Evolutionary conservation across 1,140 invertebrate genomes (phyloP).

Genomic region (Drosophila oshimai): DNA sequence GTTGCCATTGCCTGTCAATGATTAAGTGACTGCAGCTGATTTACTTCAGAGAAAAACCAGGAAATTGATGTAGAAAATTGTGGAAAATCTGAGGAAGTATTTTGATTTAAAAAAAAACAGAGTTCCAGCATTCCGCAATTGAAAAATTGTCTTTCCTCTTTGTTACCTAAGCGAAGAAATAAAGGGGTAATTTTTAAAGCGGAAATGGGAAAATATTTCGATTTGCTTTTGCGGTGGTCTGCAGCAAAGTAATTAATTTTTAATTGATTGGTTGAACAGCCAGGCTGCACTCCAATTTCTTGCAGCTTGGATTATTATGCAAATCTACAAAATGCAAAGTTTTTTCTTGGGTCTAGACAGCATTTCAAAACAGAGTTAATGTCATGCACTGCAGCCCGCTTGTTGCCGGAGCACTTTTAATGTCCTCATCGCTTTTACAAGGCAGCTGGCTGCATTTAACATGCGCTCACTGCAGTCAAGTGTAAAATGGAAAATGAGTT

Average conservation of each 20-base stretch:
- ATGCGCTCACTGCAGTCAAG: conserved; percentile 42
- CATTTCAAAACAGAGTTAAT: conserved; percentile 45
- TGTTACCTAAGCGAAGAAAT: not conserved
- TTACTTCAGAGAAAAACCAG: conserved; percentile 7
- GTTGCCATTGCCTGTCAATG: not conserved
- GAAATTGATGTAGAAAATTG: conserved; percentile 13
- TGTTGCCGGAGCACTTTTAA: conserved; percentile 33
- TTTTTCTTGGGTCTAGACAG: conserved; percentile 26
- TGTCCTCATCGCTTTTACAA: conserved; percentile 53
- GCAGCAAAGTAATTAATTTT: conserved; percentile 45
- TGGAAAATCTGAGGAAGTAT: no score
- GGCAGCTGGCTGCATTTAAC: conserved; percentile 29
- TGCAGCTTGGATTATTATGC: conserved; percentile 19
- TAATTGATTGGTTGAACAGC: conserved; percentile 43
- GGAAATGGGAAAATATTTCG: conserved; percentile 32
- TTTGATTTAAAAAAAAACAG: not conserved
- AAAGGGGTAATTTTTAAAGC: conserved; percentile 8
- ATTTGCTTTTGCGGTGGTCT: conserved; percentile 12
- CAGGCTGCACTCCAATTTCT: conserved; percentile 11
- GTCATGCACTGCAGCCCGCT: conserved; percentile 28
- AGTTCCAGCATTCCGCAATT: not conserved
- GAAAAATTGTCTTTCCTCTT: not conserved
- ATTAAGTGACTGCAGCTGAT: conserved; percentile 3
- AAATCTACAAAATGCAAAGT: conserved; percentile 11
- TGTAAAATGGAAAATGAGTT: conserved; percentile 73